These are phyloP conservation scores for Pardosa pseudoannulata DNA, from an alignment of 2,888 invertebrate species.

Conservation along the genomic window DNA sequence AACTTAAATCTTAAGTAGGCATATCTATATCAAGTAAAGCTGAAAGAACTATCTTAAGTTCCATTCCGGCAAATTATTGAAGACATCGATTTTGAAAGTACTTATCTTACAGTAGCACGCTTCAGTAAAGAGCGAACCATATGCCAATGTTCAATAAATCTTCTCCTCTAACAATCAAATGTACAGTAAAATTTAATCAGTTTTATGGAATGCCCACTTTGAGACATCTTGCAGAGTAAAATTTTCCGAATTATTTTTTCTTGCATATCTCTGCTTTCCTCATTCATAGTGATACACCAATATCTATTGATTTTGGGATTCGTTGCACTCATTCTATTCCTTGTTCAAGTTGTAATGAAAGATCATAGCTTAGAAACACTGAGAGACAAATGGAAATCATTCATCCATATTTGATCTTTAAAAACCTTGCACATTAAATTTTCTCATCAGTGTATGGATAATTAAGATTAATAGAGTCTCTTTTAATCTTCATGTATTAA, in stretches of 20 bases:
- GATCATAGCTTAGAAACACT: not conserved
- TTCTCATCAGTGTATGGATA: not conserved
- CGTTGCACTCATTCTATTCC: slow-evolving; percentile 14
- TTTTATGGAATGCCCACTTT: slow-evolving; percentile 64
- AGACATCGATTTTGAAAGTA: slow-evolving; percentile 65
- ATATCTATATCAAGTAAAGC: slow-evolving; percentile 37
- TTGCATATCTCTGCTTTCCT: slow-evolving; percentile 20
- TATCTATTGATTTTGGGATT: slow-evolving; percentile 66
- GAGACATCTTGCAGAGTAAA: slow-evolving; percentile 56
- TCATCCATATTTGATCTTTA: slow-evolving; percentile 46
- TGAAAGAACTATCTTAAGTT: slow-evolving; percentile 45
- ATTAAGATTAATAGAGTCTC: not conserved
- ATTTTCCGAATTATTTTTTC: slow-evolving; percentile 34
- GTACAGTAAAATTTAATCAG: slow-evolving; percentile 69
- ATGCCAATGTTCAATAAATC: slow-evolving; percentile 66
- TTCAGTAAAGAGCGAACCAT: slow-evolving; percentile 48
- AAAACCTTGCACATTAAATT: not conserved
- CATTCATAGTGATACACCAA: slow-evolving; percentile 61
- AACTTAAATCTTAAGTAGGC: slow-evolving; percentile 58
- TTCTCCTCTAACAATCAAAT: slow-evolving; percentile 63
- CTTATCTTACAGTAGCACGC: slow-evolving; percentile 65
- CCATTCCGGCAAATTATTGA: slow-evolving; percentile 63
- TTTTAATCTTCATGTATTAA: not conserved
- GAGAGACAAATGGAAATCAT: not conserved
- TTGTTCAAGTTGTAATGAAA: slow-evolving; percentile 21